Percentiles rank a stretch among this genome's conserved stretches.
These are phyloP conservation scores for Drosophila falleni DNA, from an alignment of 2,888 invertebrate species.

Conservation along the genomic window DNA sequence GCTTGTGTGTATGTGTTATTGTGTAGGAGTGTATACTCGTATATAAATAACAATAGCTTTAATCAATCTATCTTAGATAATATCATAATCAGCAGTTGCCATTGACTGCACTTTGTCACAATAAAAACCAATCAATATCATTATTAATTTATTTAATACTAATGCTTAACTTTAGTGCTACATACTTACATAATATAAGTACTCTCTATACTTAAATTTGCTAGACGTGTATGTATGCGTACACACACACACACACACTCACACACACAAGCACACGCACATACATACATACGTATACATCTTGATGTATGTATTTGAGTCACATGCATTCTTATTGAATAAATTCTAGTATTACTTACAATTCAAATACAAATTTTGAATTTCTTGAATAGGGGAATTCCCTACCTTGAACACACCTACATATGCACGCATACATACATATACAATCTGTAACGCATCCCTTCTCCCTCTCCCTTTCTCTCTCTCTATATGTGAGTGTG, in stretches of 20 bases:
- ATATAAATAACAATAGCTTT: conserved; percentile 59
- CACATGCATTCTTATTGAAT: conserved; percentile 15
- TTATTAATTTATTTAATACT: conserved; percentile 28
- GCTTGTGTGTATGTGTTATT: not conserved
- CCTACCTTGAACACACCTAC: conserved; percentile 1
- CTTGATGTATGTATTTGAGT: conserved; percentile 1
- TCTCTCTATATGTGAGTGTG: conserved; percentile 2
- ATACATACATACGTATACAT: conserved; percentile 32
- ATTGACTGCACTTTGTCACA: conserved; percentile 57
- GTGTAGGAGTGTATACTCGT: conserved; percentile 13
- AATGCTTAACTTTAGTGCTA: conserved; percentile 11
- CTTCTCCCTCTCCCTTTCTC: not conserved
- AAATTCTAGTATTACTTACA: conserved; percentile 13
- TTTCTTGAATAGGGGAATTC: not conserved
- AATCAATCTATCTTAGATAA: conserved; percentile 56
- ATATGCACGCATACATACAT: conserved; percentile 27
- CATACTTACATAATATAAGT: conserved; percentile 6
- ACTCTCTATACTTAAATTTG: not conserved
- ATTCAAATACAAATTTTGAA: conserved; percentile 19
- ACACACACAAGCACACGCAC: conserved; percentile 33
- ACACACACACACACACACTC: conserved; percentile 1
- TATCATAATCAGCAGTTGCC: conserved; percentile 60
- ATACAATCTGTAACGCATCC: not conserved
- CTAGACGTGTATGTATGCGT: conserved; percentile 11
- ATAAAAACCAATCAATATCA: conserved; percentile 68